phyloP scores from a whole-genome alignment of 1,140 invertebrate species.

The Nylanderia fulva region DNA sequence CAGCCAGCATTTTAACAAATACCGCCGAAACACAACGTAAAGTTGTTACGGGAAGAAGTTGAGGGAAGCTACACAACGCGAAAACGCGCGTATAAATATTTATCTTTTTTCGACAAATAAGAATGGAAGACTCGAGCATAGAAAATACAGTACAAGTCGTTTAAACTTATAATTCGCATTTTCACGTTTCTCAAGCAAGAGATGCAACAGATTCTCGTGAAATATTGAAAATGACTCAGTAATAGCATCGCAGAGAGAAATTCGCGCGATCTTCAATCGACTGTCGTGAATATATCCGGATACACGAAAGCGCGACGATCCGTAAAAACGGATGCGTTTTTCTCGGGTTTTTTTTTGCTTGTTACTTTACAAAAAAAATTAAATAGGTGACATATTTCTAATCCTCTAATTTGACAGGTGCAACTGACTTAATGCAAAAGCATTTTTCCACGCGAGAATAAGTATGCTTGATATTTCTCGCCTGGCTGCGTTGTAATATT shows the following conservation, averaged over 20 bases:
- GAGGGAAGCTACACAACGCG: constrained; percentile 5
- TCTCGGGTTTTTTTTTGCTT: constrained; percentile 28
- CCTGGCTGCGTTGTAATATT: background rate
- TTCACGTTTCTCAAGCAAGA: constrained; percentile 3
- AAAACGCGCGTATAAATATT: constrained; percentile 40
- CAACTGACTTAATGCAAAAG: background rate
- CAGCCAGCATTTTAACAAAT: constrained; percentile 1
- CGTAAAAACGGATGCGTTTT: background rate
- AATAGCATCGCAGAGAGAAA: constrained; percentile 35
- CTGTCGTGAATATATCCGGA: background rate
- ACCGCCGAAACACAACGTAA: constrained; percentile 13
- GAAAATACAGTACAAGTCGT: background rate
- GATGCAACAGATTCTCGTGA: constrained; percentile 2
- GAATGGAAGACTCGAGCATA: constrained; percentile 9
- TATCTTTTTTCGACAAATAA: constrained; percentile 20
- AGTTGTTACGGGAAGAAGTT: too few species aligned
- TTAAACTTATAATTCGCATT: background rate
- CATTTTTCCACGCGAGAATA: background rate
- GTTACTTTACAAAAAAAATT: background rate
- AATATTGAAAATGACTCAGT: constrained; percentile 36
- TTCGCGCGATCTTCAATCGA: constrained; percentile 19
- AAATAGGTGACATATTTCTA: background rate
- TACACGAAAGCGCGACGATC: constrained; percentile 9
- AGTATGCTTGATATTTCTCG: background rate
- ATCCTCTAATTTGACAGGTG: constrained; percentile 4